These are phyloP conservation scores for Pterobdella sp. DNA, from an alignment of 2,888 invertebrate species.

Conservation along the genomic window DNA sequence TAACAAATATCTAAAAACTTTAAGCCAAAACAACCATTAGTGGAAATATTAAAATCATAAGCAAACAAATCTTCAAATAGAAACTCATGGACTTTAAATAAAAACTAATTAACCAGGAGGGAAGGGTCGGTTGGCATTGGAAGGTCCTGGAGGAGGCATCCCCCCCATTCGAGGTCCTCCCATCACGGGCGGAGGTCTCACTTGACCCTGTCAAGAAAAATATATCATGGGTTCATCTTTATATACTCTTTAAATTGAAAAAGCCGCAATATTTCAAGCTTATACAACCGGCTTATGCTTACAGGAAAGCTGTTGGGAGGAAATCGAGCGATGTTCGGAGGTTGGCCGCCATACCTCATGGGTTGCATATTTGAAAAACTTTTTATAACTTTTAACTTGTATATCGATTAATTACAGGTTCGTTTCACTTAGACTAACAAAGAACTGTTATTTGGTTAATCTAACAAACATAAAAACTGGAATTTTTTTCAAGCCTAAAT, in stretches of 20 bases:
- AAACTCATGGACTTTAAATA: conserved; percentile 4
- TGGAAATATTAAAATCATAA: background rate
- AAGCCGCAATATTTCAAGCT: too few relatives aligned
- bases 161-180: conserved; percentile 24
- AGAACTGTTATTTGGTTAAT: background rate
- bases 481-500: too few relatives aligned
- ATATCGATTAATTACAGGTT: background rate
- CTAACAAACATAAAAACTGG: too few relatives aligned
- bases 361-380: background rate
- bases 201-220: conserved; percentile 10
- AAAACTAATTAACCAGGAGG: conserved; percentile 8
- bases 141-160: conserved; percentile 23
- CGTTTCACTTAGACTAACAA: background rate
- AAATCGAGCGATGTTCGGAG: background rate
- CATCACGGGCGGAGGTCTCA: conserved; percentile 22
- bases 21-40: too few relatives aligned
- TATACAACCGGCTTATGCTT: background rate
- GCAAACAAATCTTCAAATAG: background rate
- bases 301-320: conserved; percentile 10
- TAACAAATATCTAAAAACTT: too few relatives aligned
- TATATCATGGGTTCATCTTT: background rate
- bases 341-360: conserved; percentile 5
- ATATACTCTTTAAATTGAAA: background rate
- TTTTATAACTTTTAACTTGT: background rate
- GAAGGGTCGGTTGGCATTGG: conserved; percentile 19